Conservation (phyloP, 2,113 vertebrate species). For the Colossoma macropomum region DNA sequence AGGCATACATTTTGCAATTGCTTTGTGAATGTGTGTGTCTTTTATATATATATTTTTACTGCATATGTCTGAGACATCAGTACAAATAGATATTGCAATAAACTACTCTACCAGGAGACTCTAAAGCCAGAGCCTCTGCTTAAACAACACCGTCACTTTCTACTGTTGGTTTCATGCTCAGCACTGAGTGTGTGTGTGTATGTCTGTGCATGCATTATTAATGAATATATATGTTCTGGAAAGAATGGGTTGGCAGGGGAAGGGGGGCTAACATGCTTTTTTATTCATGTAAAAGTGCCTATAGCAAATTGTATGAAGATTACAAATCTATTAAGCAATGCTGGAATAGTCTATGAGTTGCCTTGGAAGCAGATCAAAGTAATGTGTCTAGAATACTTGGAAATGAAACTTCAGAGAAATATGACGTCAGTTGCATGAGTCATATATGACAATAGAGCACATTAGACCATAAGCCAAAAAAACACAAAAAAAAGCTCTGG, state of each 20-base stretch:
- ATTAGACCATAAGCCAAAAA: slow-evolving; percentile 17
- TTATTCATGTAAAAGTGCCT: neutral
- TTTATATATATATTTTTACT: neutral
- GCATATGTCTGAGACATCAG: neutral
- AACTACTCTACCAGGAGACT: neutral
- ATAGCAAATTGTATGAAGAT: slow-evolving; percentile 13
- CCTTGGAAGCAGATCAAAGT: slow-evolving; percentile 12
- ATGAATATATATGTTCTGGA: slow-evolving; percentile 10
- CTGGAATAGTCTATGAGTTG: neutral
- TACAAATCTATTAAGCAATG: neutral
- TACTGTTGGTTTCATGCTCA: neutral
- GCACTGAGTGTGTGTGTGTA: neutral
- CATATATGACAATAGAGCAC: slow-evolving; percentile 34
- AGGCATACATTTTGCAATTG: too few species aligned
- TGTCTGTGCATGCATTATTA: neutral
- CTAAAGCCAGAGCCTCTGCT: neutral
- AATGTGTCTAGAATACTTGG: slow-evolving; percentile 7
- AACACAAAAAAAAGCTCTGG: slow-evolving; percentile 17
- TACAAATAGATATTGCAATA: neutral
- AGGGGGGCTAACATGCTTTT: neutral
- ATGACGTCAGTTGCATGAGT: slow-evolving; percentile 40
- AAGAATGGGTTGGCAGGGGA: neutral
- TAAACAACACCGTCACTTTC: neutral
- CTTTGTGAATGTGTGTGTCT: neutral
- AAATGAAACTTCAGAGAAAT: slow-evolving; percentile 49